Conservation (phyloP, 2,113 vertebrate genomes). For the Lycaon pictus region DNA sequence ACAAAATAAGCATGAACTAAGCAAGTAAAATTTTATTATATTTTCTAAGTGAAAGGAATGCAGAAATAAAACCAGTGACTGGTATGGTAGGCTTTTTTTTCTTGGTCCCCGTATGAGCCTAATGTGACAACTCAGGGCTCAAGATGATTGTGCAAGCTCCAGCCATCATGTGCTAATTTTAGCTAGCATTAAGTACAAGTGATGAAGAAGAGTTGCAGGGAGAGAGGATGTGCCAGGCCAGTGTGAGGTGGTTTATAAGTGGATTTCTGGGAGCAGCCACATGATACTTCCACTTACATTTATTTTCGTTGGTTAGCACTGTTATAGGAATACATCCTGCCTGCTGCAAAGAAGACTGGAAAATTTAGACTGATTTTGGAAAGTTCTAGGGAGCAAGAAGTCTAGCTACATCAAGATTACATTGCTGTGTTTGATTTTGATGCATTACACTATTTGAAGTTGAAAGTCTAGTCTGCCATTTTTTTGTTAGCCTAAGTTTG, state of each 20-base stretch:
- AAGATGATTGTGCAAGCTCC: not conserved
- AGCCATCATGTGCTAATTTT: not conserved
- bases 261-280: not conserved
- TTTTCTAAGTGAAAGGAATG: not conserved
- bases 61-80: not conserved
- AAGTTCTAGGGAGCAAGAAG: not conserved
- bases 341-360: not conserved
- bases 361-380: not conserved
- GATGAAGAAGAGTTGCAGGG: not conserved
- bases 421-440: not conserved
- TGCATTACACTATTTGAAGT: not conserved
- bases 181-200: not conserved
- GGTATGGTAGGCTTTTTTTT: not conserved
- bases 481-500: not conserved
- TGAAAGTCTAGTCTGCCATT: not conserved
- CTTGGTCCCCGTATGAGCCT: not conserved
- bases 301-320: not conserved
- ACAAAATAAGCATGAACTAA: not conserved
- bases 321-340: not conserved
- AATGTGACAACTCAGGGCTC: not conserved
- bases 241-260: no score
- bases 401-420: not conserved
- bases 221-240: no score
- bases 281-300: not conserved
- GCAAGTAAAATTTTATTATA: not conserved